Percentiles rank a stretch among this genome's conserved stretches.
Evolutionary conservation across 2,888 invertebrate genomes (phyloP).

Genomic region (Caenorhabditis sp.): DNA sequence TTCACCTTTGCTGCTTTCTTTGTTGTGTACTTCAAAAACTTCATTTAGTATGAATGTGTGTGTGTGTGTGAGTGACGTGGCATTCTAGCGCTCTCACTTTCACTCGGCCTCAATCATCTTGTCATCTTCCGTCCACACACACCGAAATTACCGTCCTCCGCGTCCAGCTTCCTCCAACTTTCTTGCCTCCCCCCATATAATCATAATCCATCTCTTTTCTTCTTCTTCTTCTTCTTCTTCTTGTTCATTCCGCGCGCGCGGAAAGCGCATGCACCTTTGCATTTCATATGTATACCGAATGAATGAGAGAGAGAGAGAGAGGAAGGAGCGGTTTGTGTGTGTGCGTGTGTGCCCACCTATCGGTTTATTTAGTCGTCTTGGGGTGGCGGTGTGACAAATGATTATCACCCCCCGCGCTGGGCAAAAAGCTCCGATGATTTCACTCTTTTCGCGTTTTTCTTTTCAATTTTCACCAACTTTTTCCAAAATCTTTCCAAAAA

Average conservation of each 20-base stretch:
- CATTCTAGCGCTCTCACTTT: not conserved
- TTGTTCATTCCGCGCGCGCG: not conserved
- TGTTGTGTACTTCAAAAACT: too few species aligned
- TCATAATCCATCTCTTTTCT: slow-evolving; percentile 30
- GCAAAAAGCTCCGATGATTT: too few species aligned
- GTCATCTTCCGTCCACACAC: slow-evolving; percentile 27
- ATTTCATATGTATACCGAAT: too few species aligned
- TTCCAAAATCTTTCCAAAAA: too few species aligned
- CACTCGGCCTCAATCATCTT: slow-evolving; percentile 35
- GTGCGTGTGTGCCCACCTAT: slow-evolving; percentile 24
- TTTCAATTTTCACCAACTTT: too few species aligned
- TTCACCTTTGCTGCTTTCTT: too few species aligned
- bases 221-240: slow-evolving; percentile 6
- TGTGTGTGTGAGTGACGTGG: too few species aligned
- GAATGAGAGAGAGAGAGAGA: not conserved
- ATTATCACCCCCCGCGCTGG: too few species aligned
- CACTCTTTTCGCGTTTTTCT: too few species aligned
- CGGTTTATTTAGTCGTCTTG: slow-evolving; percentile 38
- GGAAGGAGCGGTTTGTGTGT: not conserved
- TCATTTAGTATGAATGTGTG: too few species aligned
- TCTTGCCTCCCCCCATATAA: slow-evolving; percentile 13
- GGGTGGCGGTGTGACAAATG: slow-evolving; percentile 31
- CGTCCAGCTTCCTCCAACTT: slow-evolving; percentile 10
- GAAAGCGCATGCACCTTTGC: slow-evolving; percentile 6
- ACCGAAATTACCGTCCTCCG: slow-evolving; percentile 41